Percentiles rank a stretch among this genome's conserved stretches.
Evolutionary conservation across 2,888 invertebrate species (phyloP).

Genomic region (Amphipoea lucens): DNA sequence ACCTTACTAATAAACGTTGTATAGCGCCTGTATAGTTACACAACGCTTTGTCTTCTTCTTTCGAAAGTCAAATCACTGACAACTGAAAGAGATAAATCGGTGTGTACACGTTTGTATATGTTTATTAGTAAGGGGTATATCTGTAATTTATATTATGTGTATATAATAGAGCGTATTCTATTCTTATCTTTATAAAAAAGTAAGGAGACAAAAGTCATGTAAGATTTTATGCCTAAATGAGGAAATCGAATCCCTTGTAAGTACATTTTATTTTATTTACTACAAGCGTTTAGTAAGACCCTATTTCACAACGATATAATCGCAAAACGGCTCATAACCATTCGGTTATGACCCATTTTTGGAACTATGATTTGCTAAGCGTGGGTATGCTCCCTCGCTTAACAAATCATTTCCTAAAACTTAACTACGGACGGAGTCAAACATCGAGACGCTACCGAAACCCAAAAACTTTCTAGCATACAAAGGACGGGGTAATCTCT

Average conservation of each 20-base stretch:
- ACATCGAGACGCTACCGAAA: slow-evolving; percentile 15
- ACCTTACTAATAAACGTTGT: too few species aligned
- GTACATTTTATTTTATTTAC: background rate
- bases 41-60: too few species aligned
- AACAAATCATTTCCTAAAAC: slow-evolving; percentile 29
- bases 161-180: background rate
- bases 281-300: background rate
- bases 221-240: background rate
- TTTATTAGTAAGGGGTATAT: too few species aligned
- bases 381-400: background rate
- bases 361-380: slow-evolving; percentile 21
- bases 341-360: background rate
- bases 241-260: background rate
- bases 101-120: too few species aligned
- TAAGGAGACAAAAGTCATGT: background rate
- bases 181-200: background rate
- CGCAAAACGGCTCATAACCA: slow-evolving; percentile 8
- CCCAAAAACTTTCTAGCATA: slow-evolving; percentile 49
- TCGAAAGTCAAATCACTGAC: too few species aligned
- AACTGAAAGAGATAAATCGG: too few species aligned
- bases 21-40: too few species aligned
- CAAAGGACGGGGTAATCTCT: slow-evolving; percentile 56
- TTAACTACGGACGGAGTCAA: slow-evolving; percentile 24
- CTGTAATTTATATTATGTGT: too few species aligned
- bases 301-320: background rate